These are phyloP conservation scores for Nephrotoma flavescens DNA, from an alignment of 2,888 invertebrate genomes.

Conservation along the genomic window DNA sequence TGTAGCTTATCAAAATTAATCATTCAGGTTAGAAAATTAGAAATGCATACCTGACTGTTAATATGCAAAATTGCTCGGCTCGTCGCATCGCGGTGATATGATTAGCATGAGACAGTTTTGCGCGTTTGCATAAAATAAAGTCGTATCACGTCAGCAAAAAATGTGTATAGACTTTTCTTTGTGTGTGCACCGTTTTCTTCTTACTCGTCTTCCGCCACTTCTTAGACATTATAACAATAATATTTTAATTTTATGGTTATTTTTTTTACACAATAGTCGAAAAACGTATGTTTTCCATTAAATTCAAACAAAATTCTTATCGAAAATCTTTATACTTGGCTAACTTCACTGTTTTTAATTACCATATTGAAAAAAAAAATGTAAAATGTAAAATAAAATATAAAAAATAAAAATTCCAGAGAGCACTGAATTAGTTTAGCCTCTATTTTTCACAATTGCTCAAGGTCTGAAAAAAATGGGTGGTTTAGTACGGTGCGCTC, in stretches of 20 bases:
- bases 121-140: not conserved
- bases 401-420: not conserved
- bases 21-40: not conserved
- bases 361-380: not conserved
- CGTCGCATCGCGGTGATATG: not conserved
- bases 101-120: not conserved
- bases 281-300: conserved; percentile 4
- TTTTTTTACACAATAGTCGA: conserved; percentile 4
- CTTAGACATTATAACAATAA: conserved; percentile 8
- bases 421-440: conserved; percentile 1
- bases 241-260: not conserved
- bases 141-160: not conserved
- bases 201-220: conserved; percentile 12
- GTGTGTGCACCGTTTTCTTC: conserved; percentile 13
- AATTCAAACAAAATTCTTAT: conserved; percentile 1
- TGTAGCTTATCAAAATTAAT: not conserved
- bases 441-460: conserved; percentile 2
- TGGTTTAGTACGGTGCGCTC: not conserved
- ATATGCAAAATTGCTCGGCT: not conserved
- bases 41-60: not conserved
- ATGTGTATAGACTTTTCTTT: not conserved
- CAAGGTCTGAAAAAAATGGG: not conserved
- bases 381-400: not conserved
- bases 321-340: conserved; percentile 3
- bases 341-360: conserved; percentile 4